A percentile compares a stretch with the other conserved stretches of the same genome.
Evolutionary conservation across 2,113 vertebrate species (phyloP).

Genomic region (Caloenas nicobarica): DNA sequence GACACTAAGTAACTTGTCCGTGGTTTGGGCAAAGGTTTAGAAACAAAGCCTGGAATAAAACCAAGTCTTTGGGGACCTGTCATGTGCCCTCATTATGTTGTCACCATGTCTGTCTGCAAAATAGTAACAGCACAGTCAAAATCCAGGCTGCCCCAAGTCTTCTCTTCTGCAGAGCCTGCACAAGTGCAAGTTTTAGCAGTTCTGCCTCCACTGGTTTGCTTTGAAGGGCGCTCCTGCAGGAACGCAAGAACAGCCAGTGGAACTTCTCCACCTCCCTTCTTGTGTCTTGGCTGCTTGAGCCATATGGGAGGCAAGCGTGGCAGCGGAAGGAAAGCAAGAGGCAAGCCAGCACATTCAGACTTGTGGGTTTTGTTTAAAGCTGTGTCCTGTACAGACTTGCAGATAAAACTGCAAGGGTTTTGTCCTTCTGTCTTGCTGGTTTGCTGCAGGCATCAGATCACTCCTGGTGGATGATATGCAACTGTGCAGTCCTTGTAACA

Average conservation of each 20-base stretch:
- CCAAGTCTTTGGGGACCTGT: not conserved
- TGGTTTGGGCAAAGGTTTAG: not conserved
- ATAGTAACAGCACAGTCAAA: not conserved
- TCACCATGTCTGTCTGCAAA: not conserved
- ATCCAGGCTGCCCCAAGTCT: not conserved
- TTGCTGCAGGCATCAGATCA: not conserved
- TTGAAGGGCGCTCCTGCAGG: not conserved
- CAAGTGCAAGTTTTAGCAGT: too few relatives aligned
- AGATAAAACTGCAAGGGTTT: not conserved
- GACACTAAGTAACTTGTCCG: not conserved
- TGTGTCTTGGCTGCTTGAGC: not conserved
- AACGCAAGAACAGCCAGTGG: fast-evolving
- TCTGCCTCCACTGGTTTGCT: not conserved
- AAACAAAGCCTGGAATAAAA: not conserved
- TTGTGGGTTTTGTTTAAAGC: not conserved
- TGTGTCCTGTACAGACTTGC: not conserved
- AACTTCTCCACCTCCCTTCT: not conserved
- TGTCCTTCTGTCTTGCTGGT: not conserved
- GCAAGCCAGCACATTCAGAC: not conserved
- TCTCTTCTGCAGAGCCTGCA: not conserved
- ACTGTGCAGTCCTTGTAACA: not conserved
- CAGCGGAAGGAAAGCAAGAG: not conserved
- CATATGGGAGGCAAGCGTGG: fast-evolving
- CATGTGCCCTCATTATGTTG: fast-evolving
- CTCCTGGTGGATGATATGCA: not conserved